A percentile compares a stretch with the other conserved stretches of the same genome.
phyloP scores from a whole-genome alignment of 2,113 vertebrate genomes.

The Atlantisia rogersi region DNA sequence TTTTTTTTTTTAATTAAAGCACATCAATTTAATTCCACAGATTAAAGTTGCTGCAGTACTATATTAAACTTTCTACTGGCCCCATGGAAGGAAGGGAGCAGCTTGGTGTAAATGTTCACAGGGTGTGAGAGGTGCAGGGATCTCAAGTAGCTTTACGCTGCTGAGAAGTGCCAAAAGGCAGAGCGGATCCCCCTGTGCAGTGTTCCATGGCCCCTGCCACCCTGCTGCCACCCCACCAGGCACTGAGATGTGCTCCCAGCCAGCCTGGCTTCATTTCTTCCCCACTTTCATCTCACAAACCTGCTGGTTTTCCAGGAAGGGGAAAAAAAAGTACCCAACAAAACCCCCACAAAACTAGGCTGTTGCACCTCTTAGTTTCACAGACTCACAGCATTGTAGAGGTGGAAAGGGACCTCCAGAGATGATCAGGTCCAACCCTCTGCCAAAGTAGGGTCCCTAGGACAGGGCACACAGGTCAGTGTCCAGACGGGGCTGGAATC shows the following conservation, averaged over 20 bases:
- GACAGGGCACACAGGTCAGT: too few relatives aligned
- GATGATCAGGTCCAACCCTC: too few relatives aligned
- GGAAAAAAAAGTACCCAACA: not conserved
- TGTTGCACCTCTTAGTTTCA: not conserved
- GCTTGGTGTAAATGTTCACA: not conserved
- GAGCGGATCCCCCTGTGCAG: not conserved
- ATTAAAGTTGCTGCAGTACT: not conserved
- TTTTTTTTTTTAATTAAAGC: not conserved
- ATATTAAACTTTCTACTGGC: not conserved
- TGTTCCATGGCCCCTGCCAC: not conserved
- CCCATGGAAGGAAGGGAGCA: not conserved
- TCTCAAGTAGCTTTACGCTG: rapidly evolving
- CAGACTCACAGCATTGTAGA: too few relatives aligned
- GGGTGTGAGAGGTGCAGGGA: not conserved
- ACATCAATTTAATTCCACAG: not conserved
- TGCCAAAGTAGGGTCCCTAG: too few relatives aligned
- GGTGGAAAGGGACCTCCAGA: too few relatives aligned
- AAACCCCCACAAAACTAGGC: not conserved
- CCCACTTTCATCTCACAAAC: not conserved
- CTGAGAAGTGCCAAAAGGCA: rapidly evolving
- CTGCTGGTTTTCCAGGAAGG: not conserved
- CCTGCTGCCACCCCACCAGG: rapidly evolving
- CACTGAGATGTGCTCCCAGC: not conserved
- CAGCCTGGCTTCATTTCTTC: not conserved
- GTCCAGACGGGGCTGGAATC: too few relatives aligned